These are phyloP conservation scores for Macropis europaea DNA, from an alignment of 2,888 invertebrate genomes.

Conservation along the genomic window DNA sequence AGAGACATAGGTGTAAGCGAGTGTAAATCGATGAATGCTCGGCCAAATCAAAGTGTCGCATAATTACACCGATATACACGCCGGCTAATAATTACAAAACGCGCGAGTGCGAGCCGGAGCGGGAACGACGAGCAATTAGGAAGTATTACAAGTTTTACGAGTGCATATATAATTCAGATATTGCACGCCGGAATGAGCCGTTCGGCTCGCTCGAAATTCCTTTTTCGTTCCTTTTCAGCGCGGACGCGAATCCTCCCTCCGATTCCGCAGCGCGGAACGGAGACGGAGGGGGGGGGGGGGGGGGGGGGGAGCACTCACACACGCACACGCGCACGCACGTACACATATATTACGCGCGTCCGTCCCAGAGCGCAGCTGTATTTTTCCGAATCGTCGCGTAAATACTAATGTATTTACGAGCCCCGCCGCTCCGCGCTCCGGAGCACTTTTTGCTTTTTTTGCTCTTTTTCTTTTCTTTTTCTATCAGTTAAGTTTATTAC, in stretches of 20 bases:
- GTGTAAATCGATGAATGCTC: slow-evolving; percentile 41
- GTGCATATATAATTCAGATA: slow-evolving; percentile 55
- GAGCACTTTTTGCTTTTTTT: neutral
- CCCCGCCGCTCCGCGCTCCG: neutral
- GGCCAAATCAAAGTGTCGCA: slow-evolving; percentile 52
- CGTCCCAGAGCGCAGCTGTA: neutral
- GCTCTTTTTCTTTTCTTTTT: neutral
- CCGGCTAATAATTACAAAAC: slow-evolving; percentile 46
- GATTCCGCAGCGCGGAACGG: too few species aligned
- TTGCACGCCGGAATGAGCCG: slow-evolving; percentile 27
- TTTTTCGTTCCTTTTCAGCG: neutral
- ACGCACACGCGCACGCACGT: too few species aligned
- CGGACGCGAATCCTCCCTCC: neutral
- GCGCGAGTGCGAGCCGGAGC: slow-evolving; percentile 41
- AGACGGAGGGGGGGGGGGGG: too few species aligned
- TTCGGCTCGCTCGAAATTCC: neutral
- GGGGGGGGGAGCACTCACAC: too few species aligned
- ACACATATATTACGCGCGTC: too few species aligned
- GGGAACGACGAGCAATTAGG: slow-evolving; percentile 53
- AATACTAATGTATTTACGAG: slow-evolving; percentile 49
- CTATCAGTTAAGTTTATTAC: slow-evolving; percentile 29
- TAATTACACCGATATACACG: slow-evolving; percentile 43
- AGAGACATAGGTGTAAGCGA: neutral
- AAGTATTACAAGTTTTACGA: slow-evolving; percentile 55
- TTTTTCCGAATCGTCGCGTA: slow-evolving; percentile 37